These are phyloP conservation scores for Chloebia gouldiae DNA, from an alignment of 2,113 vertebrate species.

Conservation along the genomic window DNA sequence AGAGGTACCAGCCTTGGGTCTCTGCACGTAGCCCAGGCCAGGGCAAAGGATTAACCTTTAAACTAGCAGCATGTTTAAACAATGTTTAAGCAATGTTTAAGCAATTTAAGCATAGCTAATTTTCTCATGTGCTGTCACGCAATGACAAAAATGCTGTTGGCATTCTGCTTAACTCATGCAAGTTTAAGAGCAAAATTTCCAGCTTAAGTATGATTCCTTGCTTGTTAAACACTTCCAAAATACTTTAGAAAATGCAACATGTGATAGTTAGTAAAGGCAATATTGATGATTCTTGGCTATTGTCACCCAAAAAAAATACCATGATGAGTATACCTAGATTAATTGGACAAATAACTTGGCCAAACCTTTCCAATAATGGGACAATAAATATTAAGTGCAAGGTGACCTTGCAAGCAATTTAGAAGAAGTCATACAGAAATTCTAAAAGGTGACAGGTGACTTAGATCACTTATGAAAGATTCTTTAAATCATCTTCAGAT, in stretches of 20 bases:
- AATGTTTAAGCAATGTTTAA: too few relatives aligned
- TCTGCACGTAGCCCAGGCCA: not conserved
- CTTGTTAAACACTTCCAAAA: not conserved
- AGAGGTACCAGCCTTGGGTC: not conserved
- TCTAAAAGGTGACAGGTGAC: not conserved
- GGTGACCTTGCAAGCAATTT: not conserved
- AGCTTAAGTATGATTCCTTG: not conserved
- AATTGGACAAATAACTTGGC: not conserved
- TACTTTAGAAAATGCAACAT: not conserved
- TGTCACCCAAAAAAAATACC: not conserved
- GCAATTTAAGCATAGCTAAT: not conserved
- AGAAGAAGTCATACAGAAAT: not conserved
- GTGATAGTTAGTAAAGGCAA: not conserved
- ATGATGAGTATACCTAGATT: not conserved
- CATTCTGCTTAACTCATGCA: not conserved
- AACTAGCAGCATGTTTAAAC: not conserved
- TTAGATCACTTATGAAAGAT: not conserved
- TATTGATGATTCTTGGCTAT: not conserved
- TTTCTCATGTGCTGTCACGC: not conserved
- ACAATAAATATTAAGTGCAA: not conserved
- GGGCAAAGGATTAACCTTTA: not conserved
- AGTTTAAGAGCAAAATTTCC: not conserved
- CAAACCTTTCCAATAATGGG: not conserved
- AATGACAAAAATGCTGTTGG: not conserved
- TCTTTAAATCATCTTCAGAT: not conserved